These are phyloP conservation scores for Chaetorhynchus papuensis DNA, from an alignment of 2,113 vertebrate genomes.

Conservation along the genomic window DNA sequence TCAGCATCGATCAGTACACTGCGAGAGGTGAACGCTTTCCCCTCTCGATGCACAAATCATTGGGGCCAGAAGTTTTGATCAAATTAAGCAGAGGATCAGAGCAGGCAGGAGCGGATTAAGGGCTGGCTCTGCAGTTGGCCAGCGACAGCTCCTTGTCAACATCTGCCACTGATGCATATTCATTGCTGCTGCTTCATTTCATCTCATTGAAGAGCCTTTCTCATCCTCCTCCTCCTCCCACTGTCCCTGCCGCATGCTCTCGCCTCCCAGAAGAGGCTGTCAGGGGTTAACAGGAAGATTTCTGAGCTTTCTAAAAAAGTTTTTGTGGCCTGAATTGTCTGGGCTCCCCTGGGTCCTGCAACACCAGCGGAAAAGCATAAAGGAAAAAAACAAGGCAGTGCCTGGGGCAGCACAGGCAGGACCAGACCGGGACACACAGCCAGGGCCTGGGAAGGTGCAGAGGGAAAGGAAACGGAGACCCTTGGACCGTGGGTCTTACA, in stretches of 20 bases:
- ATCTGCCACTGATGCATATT: conserved; percentile 59
- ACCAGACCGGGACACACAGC: background rate
- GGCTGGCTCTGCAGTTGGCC: conserved; percentile 25
- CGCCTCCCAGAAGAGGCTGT: background rate
- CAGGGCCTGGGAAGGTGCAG: background rate
- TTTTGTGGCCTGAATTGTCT: conserved; percentile 48
- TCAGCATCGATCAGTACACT: background rate
- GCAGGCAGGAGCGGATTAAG: conserved; percentile 54
- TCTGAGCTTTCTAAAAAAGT: conserved; percentile 27
- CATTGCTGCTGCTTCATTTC: conserved; percentile 42
- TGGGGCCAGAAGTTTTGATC: conserved; percentile 35
- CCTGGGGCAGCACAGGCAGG: background rate
- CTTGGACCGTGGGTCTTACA: fast-evolving
- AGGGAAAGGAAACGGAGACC: background rate
- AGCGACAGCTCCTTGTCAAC: conserved; percentile 53
- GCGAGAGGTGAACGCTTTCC: background rate
- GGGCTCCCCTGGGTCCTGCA: conserved; percentile 27
- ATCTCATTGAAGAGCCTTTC: background rate
- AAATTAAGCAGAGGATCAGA: conserved; percentile 57
- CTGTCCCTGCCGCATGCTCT: fast-evolving
- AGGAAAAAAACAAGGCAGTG: conserved; percentile 32
- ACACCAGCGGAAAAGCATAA: conserved; percentile 40
- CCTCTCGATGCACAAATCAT: conserved; percentile 37
- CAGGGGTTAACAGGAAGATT: conserved; percentile 61
- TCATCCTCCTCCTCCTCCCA: background rate